Conservation (phyloP, 2,797 vertebrate genomes). For the Catostomus latipinnis region DNA sequence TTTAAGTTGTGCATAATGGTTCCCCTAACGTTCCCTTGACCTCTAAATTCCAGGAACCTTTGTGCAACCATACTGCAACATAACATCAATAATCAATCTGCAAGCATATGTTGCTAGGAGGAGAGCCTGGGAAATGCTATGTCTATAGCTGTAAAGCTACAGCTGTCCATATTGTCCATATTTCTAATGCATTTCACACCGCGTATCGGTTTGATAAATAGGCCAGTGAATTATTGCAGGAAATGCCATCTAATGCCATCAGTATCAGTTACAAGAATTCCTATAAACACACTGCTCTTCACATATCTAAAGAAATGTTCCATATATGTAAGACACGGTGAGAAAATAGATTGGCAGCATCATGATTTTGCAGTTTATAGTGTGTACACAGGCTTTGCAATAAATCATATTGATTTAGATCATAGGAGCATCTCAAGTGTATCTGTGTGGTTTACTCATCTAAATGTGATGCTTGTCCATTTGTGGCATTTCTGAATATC, state of each 20-base stretch:
- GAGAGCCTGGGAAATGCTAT: not conserved
- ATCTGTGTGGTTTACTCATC: slow-evolving; percentile 47
- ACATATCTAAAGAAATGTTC: too few species aligned
- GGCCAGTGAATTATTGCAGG: too few species aligned
- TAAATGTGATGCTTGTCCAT: slow-evolving; percentile 1
- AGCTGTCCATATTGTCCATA: not conserved
- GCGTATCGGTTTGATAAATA: too few species aligned
- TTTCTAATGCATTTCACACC: too few species aligned
- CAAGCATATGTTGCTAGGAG: not conserved
- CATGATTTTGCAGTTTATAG: slow-evolving; percentile 1
- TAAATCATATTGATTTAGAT: slow-evolving; percentile 24
- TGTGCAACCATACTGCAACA: too few species aligned
- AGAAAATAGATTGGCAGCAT: not conserved
- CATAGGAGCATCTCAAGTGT: slow-evolving; percentile 24
- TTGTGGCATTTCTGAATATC: not conserved
- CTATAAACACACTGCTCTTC: too few species aligned
- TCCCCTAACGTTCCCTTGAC: too few species aligned
- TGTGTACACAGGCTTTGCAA: not conserved
- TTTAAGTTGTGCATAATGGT: too few species aligned
- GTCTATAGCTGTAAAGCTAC: not conserved
- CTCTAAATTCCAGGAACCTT: too few species aligned
- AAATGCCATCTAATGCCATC: too few species aligned
- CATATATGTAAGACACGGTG: not conserved
- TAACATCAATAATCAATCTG: too few species aligned
- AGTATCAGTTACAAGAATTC: too few species aligned